Conservation (phyloP, 2,888 invertebrate genomes). For the Ectropis crepuscularia region DNA sequence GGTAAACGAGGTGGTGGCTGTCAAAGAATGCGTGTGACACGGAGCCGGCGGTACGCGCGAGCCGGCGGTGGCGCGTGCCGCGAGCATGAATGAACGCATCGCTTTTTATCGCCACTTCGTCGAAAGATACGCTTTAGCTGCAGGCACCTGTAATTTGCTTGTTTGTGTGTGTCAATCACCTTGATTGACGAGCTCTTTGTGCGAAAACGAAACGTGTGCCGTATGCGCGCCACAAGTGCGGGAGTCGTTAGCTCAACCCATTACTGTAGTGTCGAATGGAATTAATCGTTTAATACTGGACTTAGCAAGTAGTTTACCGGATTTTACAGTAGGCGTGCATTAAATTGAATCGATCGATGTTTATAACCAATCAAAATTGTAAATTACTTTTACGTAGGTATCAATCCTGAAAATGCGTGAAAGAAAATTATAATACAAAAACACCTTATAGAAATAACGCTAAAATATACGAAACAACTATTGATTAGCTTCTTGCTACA, state of each 20-base stretch:
- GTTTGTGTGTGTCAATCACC: conserved; percentile 63
- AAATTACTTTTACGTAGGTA: too few relatives aligned
- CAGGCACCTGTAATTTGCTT: conserved; percentile 76
- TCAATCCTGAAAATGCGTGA: too few relatives aligned
- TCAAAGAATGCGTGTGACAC: conserved; percentile 72
- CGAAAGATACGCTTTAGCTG: conserved; percentile 67
- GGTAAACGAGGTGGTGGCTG: conserved; percentile 65
- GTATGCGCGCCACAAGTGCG: conserved; percentile 21
- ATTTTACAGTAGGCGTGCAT: too few relatives aligned
- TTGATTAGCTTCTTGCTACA: too few relatives aligned
- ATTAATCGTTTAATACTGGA: too few relatives aligned
- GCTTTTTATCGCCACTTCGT: conserved; percentile 76
- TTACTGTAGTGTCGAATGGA: not conserved
- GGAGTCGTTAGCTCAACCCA: conserved; percentile 6
- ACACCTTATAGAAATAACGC: too few relatives aligned
- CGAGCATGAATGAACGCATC: conserved; percentile 63
- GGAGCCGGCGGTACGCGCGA: conserved; percentile 38
- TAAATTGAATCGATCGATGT: too few relatives aligned
- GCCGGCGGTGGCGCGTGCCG: conserved; percentile 39
- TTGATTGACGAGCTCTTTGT: conserved; percentile 50
- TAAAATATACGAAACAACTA: too few relatives aligned
- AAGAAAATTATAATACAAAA: too few relatives aligned
- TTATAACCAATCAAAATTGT: too few relatives aligned
- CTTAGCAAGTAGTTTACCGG: too few relatives aligned
- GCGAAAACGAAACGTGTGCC: conserved; percentile 23